A percentile compares a stretch with the other conserved stretches of the same genome.
Conservation (phyloP, 2,797 vertebrate species). For the Alectoris magna region DNA sequence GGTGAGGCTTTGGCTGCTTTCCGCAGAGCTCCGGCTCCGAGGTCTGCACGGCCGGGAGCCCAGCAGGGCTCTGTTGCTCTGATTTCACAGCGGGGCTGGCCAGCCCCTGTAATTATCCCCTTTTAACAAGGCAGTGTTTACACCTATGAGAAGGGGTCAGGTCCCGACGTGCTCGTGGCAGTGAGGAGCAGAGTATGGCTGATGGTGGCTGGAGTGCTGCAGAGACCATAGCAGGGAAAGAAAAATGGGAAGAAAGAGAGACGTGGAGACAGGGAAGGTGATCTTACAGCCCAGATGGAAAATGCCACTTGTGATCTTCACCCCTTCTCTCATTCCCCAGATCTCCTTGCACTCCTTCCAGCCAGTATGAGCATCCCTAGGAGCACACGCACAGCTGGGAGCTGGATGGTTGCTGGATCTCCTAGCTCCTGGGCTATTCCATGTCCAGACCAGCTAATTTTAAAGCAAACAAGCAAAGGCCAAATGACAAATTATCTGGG, state of each 20-base stretch:
- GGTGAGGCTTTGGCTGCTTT: conserved; percentile 46
- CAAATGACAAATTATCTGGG: conserved; percentile 51
- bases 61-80: conserved; percentile 63
- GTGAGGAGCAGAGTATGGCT: conserved; percentile 35
- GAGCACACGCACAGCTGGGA: neutral
- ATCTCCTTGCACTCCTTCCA: neutral
- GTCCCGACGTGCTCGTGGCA: neutral
- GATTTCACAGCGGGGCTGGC: conserved; percentile 69
- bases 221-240: neutral
- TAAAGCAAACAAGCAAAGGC: conserved; percentile 40
- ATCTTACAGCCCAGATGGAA: conserved; percentile 55
- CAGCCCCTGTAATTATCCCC: conserved; percentile 68
- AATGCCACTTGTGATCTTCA: conserved; percentile 25
- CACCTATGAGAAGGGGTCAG: conserved; percentile 56
- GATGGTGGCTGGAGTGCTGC: conserved; percentile 43
- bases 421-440: conserved; percentile 57
- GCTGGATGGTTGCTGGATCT: conserved; percentile 52
- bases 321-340: neutral
- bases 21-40: conserved; percentile 16
- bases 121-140: conserved; percentile 71
- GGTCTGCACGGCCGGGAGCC: conserved; percentile 36
- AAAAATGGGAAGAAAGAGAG: conserved; percentile 26
- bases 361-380: neutral
- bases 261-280: conserved; percentile 15
- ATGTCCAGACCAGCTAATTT: conserved; percentile 53